Evolutionary conservation across 2,888 invertebrate species (phyloP).

Genomic region (Habroteleia sp.): DNA sequence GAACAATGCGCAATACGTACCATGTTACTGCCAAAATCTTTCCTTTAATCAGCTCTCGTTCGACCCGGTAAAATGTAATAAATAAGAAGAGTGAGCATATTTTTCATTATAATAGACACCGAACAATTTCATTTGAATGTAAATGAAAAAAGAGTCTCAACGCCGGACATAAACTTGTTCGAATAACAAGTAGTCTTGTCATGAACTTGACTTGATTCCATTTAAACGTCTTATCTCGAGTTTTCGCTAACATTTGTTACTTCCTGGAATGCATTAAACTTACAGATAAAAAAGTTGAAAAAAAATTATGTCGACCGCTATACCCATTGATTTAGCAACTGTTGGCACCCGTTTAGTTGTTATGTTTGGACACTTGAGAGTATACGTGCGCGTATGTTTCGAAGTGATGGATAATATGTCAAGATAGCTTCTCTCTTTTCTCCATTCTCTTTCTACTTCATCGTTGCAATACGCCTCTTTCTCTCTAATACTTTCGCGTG

Average conservation of each 20-base stretch:
- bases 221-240: slow-evolving; percentile 47
- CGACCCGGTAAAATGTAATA: slow-evolving; percentile 17
- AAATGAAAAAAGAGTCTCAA: slow-evolving; percentile 17
- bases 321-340: slow-evolving; percentile 59
- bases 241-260: slow-evolving; percentile 37
- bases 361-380: slow-evolving; percentile 71
- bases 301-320: slow-evolving; percentile 20
- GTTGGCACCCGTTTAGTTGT: slow-evolving; percentile 71
- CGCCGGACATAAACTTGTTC: slow-evolving; percentile 44
- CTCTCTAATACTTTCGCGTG: slow-evolving; percentile 70
- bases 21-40: slow-evolving; percentile 40
- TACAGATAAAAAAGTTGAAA: slow-evolving; percentile 12
- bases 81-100: slow-evolving; percentile 23
- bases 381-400: slow-evolving; percentile 71
- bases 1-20: slow-evolving; percentile 31
- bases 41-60: slow-evolving; percentile 29
- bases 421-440: slow-evolving; percentile 68
- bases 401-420: slow-evolving; percentile 77
- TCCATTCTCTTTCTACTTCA: slow-evolving; percentile 63
- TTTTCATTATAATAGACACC: slow-evolving; percentile 46
- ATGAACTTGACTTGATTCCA: slow-evolving; percentile 47
- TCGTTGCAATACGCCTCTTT: slow-evolving; percentile 57
- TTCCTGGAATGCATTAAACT: slow-evolving; percentile 42
- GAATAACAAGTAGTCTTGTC: slow-evolving; percentile 50
- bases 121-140: slow-evolving; percentile 48